phyloP scores from a whole-genome alignment of 2,797 vertebrate genomes.

The Columba guinea region DNA sequence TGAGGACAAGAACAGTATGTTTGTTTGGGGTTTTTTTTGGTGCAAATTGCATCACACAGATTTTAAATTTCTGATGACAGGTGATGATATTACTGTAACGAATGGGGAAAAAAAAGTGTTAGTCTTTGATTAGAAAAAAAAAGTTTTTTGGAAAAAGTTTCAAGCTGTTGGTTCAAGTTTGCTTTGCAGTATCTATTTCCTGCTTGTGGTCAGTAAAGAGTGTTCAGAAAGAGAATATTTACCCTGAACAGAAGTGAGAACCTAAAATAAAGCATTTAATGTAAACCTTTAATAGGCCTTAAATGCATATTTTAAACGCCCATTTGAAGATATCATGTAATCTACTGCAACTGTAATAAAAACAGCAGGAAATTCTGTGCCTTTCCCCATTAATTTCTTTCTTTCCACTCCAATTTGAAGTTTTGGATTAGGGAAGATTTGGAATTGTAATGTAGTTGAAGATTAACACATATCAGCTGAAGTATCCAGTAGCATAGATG shows the following conservation, averaged over 20 bases:
- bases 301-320: background rate
- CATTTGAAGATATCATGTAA: background rate
- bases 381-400: background rate
- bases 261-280: background rate
- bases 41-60: background rate
- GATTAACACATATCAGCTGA: background rate
- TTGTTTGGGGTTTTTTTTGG: background rate
- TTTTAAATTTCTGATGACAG: background rate
- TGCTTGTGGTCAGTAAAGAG: background rate
- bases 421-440: background rate
- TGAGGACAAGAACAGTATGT: background rate
- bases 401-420: background rate
- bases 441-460: background rate
- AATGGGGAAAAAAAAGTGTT: background rate
- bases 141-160: background rate
- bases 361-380: background rate
- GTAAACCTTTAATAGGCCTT: background rate
- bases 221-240: background rate
- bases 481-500: background rate
- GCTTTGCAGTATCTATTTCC: background rate
- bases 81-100: background rate
- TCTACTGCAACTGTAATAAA: background rate
- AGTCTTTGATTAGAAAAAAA: background rate
- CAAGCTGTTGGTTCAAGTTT: background rate
- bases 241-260: background rate